Base-by-base conservation (phyloP, 2,888 invertebrate genomes). In the Branchellion lobata region DNA sequence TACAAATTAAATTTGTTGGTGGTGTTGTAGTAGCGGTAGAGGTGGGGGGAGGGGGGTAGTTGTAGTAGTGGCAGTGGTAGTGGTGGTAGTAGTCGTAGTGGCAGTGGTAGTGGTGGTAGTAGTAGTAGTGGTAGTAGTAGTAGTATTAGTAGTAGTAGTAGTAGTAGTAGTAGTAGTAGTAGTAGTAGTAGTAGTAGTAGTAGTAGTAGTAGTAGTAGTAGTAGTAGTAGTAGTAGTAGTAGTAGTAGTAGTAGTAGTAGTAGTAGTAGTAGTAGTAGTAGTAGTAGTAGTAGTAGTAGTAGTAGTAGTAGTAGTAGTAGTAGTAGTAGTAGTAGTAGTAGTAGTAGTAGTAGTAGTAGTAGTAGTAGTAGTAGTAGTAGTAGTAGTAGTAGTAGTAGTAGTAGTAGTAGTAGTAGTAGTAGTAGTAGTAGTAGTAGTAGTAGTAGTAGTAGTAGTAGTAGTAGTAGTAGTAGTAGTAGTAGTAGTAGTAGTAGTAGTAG, bases 181-280 rank as follows among this genome's bases (percentile, higher is more conserved):
- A 53, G 51, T 51, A 53, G 51, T 61, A 53, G 51, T 51, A 8
- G 51, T 57, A 53, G 51, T 57, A 53, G 51, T 76, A 53, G 51
- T 57, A 53, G 51, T 78, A 8, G 61, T 69, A 34, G 61, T 69
- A 34, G 61, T 69, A 34, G 61, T 69, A 34, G 61, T 78, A 68
- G 61, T 69, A 68, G 61, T 78, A 68, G 61, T 78, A 36, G 34
- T 78, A 68, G 61, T 69, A 36, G 61, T 78, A 36, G 34, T 47
- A 68, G 61, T 69, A 68, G 61, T 47, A 68, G 34, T 69, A 36
- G 61, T 78, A 68, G 61, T 78, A 68, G 61, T 78, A 68, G 61
- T 69, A 68, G 61, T 78, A 68, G 61, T 78, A 68, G 61, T 78
- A 68, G 33, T 78, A 68, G 61, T 69, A 68, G 61, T 78, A 36